Conservation (phyloP, 1,140 invertebrate genomes). For the Spodoptera frugiperda region DNA sequence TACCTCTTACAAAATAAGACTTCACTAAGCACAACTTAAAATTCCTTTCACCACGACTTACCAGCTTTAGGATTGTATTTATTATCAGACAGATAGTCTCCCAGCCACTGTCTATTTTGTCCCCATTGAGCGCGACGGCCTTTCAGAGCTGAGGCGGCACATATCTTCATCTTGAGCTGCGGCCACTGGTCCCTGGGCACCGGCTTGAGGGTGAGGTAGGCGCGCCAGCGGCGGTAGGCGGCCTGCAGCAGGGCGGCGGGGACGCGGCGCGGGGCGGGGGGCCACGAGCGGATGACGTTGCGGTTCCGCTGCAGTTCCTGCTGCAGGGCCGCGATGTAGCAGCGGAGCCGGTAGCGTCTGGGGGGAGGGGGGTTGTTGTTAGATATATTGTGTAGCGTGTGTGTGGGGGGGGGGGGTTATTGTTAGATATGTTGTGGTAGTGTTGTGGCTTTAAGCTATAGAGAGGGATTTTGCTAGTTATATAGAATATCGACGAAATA, state of each 20-base stretch:
- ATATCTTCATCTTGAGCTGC: slow-evolving; percentile 93
- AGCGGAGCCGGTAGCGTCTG: slow-evolving; percentile 92
- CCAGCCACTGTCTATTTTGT: slow-evolving; percentile 94
- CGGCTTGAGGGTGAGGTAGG: slow-evolving; percentile 93
- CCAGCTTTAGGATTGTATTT: slow-evolving; percentile 91
- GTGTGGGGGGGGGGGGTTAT: too few relatives aligned
- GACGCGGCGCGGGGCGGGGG: slow-evolving; percentile 88
- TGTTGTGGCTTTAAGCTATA: too few relatives aligned
- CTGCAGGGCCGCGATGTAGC: slow-evolving; percentile 91
- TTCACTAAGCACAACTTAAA: too few relatives aligned
- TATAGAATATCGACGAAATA: too few relatives aligned
- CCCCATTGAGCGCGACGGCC: slow-evolving; percentile 94
- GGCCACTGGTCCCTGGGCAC: slow-evolving; percentile 96
- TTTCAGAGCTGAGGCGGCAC: slow-evolving; percentile 92
- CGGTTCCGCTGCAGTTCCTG: slow-evolving; percentile 58
- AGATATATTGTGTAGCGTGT: too few relatives aligned
- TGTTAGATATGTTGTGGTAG: too few relatives aligned
- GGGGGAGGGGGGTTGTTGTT: not conserved
- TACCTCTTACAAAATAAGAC: too few relatives aligned
- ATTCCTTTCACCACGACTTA: slow-evolving; percentile 69
- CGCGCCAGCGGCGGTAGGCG: slow-evolving; percentile 94
- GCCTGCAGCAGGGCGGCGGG: slow-evolving; percentile 88
- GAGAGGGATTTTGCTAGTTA: too few relatives aligned
- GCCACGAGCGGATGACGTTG: slow-evolving; percentile 88
- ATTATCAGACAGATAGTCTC: slow-evolving; percentile 94